Evolutionary conservation across 2,113 vertebrate genomes (phyloP).

Genomic region (Trematocara marginatum): DNA sequence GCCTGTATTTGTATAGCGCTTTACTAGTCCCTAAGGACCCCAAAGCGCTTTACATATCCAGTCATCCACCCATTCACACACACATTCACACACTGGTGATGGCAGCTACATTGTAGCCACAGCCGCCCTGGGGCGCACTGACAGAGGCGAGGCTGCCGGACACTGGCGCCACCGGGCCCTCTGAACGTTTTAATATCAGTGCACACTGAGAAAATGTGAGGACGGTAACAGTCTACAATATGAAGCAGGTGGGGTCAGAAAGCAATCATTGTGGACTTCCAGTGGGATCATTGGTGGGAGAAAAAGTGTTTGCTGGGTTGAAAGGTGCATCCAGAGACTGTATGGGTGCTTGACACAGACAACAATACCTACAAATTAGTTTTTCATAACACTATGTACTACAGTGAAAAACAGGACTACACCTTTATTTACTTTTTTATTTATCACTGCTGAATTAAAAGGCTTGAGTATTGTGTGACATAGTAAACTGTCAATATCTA

Average conservation of each 20-base stretch:
- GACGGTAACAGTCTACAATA: background rate
- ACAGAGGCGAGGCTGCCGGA: too few species aligned
- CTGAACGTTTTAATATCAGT: background rate
- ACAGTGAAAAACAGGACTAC: background rate
- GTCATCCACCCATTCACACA: too few species aligned
- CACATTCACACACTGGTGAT: too few species aligned
- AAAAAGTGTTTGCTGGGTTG: background rate
- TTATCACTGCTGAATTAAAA: background rate
- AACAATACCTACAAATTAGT: background rate
- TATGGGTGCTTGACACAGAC: background rate
- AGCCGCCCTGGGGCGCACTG: too few species aligned
- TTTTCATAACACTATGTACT: background rate
- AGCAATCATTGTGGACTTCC: background rate
- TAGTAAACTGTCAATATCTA: background rate
- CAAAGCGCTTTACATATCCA: too few species aligned
- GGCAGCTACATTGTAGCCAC: too few species aligned
- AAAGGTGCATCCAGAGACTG: background rate
- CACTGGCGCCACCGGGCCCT: too few species aligned
- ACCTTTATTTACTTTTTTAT: background rate
- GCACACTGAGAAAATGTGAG: background rate
- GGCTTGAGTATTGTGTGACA: background rate
- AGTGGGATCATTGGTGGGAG: background rate
- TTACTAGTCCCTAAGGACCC: too few species aligned
- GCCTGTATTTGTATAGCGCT: too few species aligned
- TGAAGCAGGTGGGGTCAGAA: fast-evolving